Evolutionary conservation across 2,888 invertebrate species (phyloP).

Genomic region (Parochlus steinenii): DNA sequence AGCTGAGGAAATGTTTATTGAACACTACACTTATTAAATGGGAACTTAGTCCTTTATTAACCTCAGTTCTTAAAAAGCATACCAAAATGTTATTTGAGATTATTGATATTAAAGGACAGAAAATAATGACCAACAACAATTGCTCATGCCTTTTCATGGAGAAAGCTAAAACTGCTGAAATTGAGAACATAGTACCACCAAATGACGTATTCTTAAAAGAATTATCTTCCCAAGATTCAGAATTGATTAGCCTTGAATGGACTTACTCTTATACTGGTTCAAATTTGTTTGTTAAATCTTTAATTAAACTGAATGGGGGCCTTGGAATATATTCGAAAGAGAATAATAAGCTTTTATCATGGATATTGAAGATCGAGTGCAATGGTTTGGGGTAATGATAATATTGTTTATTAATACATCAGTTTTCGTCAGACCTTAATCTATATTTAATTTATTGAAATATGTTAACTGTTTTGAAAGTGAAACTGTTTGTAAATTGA

Average conservation of each 20-base stretch:
- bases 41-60: conserved; percentile 20
- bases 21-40: conserved; percentile 21
- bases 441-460: too few species aligned
- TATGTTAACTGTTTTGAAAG: too few species aligned
- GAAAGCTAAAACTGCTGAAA: neutral
- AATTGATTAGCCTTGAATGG: conserved; percentile 14
- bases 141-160: neutral
- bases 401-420: too few species aligned
- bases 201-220: conserved; percentile 19
- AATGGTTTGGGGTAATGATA: conserved; percentile 13
- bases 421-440: too few species aligned
- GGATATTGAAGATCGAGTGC: conserved; percentile 26
- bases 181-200: conserved; percentile 15
- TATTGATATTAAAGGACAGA: conserved; percentile 16
- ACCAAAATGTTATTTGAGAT: conserved; percentile 18
- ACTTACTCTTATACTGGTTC: conserved; percentile 14
- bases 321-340: conserved; percentile 19
- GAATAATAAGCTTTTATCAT: conserved; percentile 19
- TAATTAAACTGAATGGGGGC: conserved; percentile 19
- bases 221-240: conserved; percentile 16
- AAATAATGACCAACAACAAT: neutral
- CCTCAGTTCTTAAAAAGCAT: conserved; percentile 19
- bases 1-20: conserved; percentile 20
- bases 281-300: conserved; percentile 16
- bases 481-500: too few species aligned